These are phyloP conservation scores for Andricus grossulariae DNA, from an alignment of 1,140 invertebrate genomes.

Conservation along the genomic window DNA sequence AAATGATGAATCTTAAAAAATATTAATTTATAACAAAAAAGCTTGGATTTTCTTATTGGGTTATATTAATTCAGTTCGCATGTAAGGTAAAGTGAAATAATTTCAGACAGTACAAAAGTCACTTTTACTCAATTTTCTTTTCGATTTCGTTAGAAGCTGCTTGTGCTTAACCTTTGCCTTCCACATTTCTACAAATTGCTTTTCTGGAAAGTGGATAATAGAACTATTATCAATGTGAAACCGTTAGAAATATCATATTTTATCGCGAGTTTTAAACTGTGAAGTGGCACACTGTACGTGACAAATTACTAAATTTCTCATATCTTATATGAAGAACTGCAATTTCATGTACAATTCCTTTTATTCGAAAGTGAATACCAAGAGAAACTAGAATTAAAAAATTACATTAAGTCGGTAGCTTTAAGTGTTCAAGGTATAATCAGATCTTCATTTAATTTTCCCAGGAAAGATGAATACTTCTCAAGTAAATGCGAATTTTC, in stretches of 20 bases:
- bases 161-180: slow-evolving; percentile 18
- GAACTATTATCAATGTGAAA: slow-evolving; percentile 5
- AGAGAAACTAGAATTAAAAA: too few species aligned
- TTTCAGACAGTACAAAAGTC: background rate
- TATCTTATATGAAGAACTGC: background rate
- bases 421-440: too few species aligned
- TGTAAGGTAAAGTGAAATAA: background rate
- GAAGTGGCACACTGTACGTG: slow-evolving; percentile 5
- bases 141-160: slow-evolving; percentile 1
- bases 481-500: background rate
- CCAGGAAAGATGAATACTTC: background rate
- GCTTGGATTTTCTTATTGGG: too few species aligned
- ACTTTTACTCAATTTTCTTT: background rate
- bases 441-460: too few species aligned
- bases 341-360: too few species aligned
- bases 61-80: too few species aligned
- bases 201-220: slow-evolving; percentile 22
- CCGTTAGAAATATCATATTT: background rate
- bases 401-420: too few species aligned
- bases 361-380: too few species aligned
- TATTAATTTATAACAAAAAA: too few species aligned
- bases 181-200: slow-evolving; percentile 27
- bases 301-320: slow-evolving; percentile 6
- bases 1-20: too few species aligned
- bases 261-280: background rate